phyloP scores from a whole-genome alignment of 2,797 vertebrate genomes.

The Lophotriccus pileatus region DNA sequence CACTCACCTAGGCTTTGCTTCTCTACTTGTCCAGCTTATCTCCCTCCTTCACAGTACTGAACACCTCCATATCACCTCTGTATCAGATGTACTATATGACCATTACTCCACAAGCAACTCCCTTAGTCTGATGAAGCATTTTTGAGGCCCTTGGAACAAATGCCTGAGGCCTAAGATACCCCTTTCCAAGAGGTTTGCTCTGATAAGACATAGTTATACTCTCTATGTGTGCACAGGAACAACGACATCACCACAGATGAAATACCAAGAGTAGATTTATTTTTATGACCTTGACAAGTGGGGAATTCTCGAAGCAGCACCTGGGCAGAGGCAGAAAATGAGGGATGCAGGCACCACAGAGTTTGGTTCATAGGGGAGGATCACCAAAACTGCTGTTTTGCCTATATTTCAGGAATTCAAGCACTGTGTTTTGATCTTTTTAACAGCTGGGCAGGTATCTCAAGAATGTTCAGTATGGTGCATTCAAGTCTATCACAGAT shows the following conservation, averaged over 20 bases:
- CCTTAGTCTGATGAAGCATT: neutral
- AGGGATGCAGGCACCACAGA: accelerated
- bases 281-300: neutral
- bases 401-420: neutral
- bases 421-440: neutral
- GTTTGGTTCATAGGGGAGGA: neutral
- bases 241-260: neutral
- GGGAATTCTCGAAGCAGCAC: neutral
- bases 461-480: neutral
- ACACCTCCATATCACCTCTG: neutral
- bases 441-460: neutral
- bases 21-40: neutral
- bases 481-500: neutral
- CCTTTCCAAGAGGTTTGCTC: neutral
- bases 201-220: neutral
- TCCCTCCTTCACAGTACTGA: neutral
- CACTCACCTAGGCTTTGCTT: neutral
- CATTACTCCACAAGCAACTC: neutral
- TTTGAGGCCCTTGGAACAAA: neutral
- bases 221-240: too few relatives aligned
- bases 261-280: neutral
- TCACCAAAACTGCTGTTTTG: accelerated
- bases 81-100: neutral
- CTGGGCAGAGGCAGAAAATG: neutral
- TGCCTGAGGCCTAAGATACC: neutral